Conservation (phyloP, 1,140 invertebrate genomes). For the Saccostrea glomerata region DNA sequence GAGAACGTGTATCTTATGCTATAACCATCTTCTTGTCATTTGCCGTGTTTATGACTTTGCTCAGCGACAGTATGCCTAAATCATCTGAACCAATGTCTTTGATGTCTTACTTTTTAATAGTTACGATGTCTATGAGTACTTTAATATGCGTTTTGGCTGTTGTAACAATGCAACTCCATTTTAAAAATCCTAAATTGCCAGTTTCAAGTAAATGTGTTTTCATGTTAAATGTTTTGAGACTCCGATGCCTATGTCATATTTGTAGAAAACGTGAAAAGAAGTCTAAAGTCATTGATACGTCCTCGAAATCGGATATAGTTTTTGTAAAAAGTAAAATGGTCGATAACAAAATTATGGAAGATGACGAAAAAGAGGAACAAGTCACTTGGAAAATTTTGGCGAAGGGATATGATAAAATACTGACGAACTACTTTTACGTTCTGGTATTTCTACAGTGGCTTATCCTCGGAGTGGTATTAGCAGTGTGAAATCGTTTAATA, state of each 20-base stretch:
- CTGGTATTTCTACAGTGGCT: neutral
- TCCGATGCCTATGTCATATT: neutral
- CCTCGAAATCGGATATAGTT: neutral
- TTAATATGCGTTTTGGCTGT: slow-evolving; percentile 9
- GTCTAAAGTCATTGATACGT: neutral
- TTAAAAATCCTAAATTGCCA: neutral
- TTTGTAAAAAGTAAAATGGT: neutral
- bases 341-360: neutral
- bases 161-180: neutral
- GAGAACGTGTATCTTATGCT: slow-evolving; percentile 66
- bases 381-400: neutral
- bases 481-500: neutral
- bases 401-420: neutral
- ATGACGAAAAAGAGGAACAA: neutral
- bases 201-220: neutral
- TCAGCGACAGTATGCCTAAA: slow-evolving; percentile 68
- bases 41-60: slow-evolving; percentile 64
- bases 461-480: neutral
- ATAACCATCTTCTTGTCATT: slow-evolving; percentile 69
- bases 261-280: neutral
- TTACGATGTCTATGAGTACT: slow-evolving; percentile 25
- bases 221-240: neutral
- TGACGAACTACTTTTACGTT: neutral
- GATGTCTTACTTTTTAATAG: slow-evolving; percentile 36
- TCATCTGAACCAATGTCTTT: slow-evolving; percentile 47